These are phyloP conservation scores for Axinella damicornis DNA, from an alignment of 37 sponge, comb jelly and placozoan genomes.

Conservation along the genomic window DNA sequence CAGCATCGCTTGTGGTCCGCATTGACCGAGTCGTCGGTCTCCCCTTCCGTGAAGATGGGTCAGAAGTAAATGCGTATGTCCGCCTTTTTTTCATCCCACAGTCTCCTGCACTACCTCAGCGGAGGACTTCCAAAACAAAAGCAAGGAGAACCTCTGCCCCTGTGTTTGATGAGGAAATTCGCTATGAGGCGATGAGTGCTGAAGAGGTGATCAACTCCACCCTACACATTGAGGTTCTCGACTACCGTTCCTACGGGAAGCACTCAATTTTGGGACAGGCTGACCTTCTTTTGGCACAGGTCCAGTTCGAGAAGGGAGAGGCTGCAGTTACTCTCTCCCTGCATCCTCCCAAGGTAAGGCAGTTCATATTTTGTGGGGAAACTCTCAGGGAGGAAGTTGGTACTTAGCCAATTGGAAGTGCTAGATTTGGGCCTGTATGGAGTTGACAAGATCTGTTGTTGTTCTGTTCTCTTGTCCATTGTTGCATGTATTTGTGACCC, in stretches of 20 bases:
- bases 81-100: slow-evolving; percentile 51
- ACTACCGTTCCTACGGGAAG: slow-evolving; percentile 54
- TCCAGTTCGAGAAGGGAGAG: slow-evolving; percentile 33
- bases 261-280: slow-evolving; percentile 44
- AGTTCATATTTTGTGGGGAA: background rate
- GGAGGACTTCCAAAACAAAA: slow-evolving; percentile 50
- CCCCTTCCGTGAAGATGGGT: slow-evolving; percentile 55
- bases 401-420: too few species aligned
- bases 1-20: slow-evolving; percentile 15
- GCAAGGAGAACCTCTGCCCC: slow-evolving; percentile 6
- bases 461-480: too few species aligned
- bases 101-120: slow-evolving; percentile 33
- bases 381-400: background rate
- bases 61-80: slow-evolving; percentile 62
- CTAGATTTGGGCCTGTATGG: too few species aligned
- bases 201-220: slow-evolving; percentile 63
- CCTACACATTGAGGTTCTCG: slow-evolving; percentile 65
- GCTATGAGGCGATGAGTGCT: slow-evolving; percentile 42
- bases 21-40: slow-evolving; percentile 44
- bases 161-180: slow-evolving; percentile 47
- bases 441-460: too few species aligned
- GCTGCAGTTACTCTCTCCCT: slow-evolving; percentile 26
- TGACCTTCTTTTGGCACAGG: slow-evolving; percentile 26
- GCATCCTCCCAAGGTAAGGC: slow-evolving; percentile 35
- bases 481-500: too few species aligned